Percentiles rank a stretch among this genome's conserved stretches.
Evolutionary conservation across 2,797 vertebrate genomes (phyloP).

Genomic region (Thamnophis elegans): DNA sequence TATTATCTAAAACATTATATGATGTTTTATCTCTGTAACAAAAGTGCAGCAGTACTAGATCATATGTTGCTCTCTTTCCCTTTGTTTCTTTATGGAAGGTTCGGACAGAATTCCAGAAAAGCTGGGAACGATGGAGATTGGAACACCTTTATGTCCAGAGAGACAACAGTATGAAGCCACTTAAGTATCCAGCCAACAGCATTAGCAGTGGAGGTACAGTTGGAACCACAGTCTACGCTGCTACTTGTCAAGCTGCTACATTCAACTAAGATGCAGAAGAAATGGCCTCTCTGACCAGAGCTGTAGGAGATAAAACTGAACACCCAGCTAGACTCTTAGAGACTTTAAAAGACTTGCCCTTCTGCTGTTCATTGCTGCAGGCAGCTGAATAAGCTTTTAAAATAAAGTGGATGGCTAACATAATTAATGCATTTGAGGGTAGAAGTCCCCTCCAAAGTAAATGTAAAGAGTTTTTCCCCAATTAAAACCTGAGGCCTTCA

Average conservation of each 20-base stretch:
- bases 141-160: slow-evolving; percentile 72
- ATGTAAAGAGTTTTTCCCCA: slow-evolving; percentile 63
- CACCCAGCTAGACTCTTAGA: slow-evolving; percentile 54
- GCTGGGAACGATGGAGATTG: slow-evolving; percentile 78
- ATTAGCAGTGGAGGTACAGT: slow-evolving; percentile 72
- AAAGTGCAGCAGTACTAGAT: slow-evolving; percentile 24
- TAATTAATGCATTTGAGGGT: slow-evolving; percentile 59
- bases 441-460: slow-evolving; percentile 55
- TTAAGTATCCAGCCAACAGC: slow-evolving; percentile 75
- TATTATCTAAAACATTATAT: background rate
- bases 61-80: background rate
- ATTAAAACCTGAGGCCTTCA: slow-evolving; percentile 63
- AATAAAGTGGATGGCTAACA: slow-evolving; percentile 67
- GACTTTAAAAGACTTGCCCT: slow-evolving; percentile 54
- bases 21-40: slow-evolving; percentile 1
- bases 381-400: slow-evolving; percentile 61
- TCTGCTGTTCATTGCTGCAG: slow-evolving; percentile 48
- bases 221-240: slow-evolving; percentile 71
- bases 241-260: slow-evolving; percentile 67
- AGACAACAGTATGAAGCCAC: slow-evolving; percentile 77
- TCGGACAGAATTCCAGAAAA: slow-evolving; percentile 78
- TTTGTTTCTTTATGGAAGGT: slow-evolving; percentile 68
- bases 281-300: slow-evolving; percentile 34
- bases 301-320: slow-evolving; percentile 39
- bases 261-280: slow-evolving; percentile 63